Percentiles rank a stretch among this genome's conserved stretches.
Conservation (phyloP, 64 coral and sea anemone genomes). For the Dendrophyllia cribrosa region DNA sequence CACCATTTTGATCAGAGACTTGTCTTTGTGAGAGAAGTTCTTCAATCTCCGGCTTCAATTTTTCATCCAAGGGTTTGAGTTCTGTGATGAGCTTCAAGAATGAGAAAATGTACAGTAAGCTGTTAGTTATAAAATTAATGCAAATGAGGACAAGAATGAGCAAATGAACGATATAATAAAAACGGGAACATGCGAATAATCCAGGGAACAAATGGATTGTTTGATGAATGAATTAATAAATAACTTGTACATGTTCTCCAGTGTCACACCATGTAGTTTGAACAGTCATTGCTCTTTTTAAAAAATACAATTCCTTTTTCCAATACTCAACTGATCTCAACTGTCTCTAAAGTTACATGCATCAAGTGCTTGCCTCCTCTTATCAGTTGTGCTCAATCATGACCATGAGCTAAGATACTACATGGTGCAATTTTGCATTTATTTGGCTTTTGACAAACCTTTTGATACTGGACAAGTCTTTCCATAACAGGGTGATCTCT, state of each 20-base stretch:
- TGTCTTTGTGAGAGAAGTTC: slow-evolving; percentile 47
- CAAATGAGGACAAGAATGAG: neutral
- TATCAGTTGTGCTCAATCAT: no score
- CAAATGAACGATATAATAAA: no score
- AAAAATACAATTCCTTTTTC: no score
- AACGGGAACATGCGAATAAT: no score
- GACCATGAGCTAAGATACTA: no score
- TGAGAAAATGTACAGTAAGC: neutral
- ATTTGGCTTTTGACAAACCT: slow-evolving; percentile 37
- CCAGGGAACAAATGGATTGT: neutral
- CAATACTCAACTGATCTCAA: no score
- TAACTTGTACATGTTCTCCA: no score
- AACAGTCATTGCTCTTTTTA: no score
- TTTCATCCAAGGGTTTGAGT: slow-evolving; percentile 86
- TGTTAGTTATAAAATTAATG: neutral
- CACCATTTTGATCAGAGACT: slow-evolving; percentile 26
- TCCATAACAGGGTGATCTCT: slow-evolving; percentile 95
- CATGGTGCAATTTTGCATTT: neutral
- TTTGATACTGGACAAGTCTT: slow-evolving; percentile 90
- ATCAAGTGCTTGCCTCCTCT: no score
- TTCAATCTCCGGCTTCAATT: slow-evolving; percentile 77
- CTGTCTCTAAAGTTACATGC: no score
- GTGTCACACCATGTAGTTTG: no score
- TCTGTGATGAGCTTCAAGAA: slow-evolving; percentile 81
- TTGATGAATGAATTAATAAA: no score